Conservation (phyloP, 2,797 vertebrate species). For the Megalops cyprinoides region DNA sequence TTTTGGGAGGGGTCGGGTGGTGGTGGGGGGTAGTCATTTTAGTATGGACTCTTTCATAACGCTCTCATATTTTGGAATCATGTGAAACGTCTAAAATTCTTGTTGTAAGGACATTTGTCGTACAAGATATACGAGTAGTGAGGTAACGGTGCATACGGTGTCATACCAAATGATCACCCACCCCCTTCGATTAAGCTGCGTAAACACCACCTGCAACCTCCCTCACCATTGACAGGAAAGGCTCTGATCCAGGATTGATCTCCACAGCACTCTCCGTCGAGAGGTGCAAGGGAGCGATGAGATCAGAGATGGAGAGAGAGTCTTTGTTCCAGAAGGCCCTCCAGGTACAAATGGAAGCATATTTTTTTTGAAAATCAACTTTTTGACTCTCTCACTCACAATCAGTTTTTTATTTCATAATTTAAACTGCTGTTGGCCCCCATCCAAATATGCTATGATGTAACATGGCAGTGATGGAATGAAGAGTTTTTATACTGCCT, state of each 20-base stretch:
- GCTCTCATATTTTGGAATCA: background rate
- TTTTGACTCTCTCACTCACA: background rate
- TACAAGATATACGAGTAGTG: background rate
- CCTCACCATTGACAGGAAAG: background rate
- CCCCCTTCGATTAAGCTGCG: background rate
- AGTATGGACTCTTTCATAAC: background rate
- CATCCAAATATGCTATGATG: background rate
- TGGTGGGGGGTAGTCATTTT: background rate
- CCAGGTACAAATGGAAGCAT: conserved; percentile 73
- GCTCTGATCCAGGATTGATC: background rate
- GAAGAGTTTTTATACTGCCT: background rate
- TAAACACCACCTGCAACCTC: background rate
- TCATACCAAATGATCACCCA: background rate
- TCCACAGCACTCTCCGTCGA: background rate
- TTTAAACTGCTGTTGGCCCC: background rate
- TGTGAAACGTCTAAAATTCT: no score
- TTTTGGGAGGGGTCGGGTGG: no score
- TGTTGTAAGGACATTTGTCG: background rate
- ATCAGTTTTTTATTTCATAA: background rate
- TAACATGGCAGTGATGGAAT: background rate
- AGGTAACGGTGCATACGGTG: background rate
- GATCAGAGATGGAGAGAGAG: conserved; percentile 49
- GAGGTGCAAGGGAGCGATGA: conserved; percentile 6
- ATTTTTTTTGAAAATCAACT: conserved; percentile 23
- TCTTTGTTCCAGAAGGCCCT: conserved; percentile 73